Conservation (phyloP, 2,888 invertebrate genomes). For the Pandemis cinnamomeana region DNA sequence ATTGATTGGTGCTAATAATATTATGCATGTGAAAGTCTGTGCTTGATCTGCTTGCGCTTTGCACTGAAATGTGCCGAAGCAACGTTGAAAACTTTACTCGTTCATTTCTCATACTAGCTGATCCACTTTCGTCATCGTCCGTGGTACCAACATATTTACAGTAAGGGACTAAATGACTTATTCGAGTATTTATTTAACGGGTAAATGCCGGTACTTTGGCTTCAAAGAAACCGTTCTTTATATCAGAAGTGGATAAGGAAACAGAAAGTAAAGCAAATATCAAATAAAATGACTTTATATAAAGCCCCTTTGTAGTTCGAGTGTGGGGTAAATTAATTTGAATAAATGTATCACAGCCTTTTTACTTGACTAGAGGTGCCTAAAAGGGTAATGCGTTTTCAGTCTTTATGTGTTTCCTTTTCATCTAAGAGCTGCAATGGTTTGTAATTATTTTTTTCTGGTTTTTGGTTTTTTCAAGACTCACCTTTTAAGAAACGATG, state of each 20-base stretch:
- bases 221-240: slow-evolving; percentile 23
- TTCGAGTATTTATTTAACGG: neutral
- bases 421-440: too few relatives aligned
- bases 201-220: slow-evolving; percentile 18
- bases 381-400: neutral
- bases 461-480: neutral
- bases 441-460: too few relatives aligned
- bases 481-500: neutral
- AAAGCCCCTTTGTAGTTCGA: slow-evolving; percentile 37
- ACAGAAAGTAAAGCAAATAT: slow-evolving; percentile 28
- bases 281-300: slow-evolving; percentile 24
- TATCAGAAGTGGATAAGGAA: slow-evolving; percentile 9
- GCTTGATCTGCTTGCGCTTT: too few relatives aligned
- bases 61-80: too few relatives aligned
- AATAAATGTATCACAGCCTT: slow-evolving; percentile 13
- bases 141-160: neutral
- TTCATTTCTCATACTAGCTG: too few relatives aligned
- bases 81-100: too few relatives aligned
- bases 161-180: neutral
- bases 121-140: too few relatives aligned
- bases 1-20: too few relatives aligned
- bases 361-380: neutral
- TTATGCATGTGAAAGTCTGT: too few relatives aligned
- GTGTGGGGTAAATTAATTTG: slow-evolving; percentile 23
- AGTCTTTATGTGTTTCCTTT: neutral